Percentiles rank a stretch among this genome's conserved stretches.
Conservation (phyloP, 2,888 invertebrate species). For the Plusia festucae region DNA sequence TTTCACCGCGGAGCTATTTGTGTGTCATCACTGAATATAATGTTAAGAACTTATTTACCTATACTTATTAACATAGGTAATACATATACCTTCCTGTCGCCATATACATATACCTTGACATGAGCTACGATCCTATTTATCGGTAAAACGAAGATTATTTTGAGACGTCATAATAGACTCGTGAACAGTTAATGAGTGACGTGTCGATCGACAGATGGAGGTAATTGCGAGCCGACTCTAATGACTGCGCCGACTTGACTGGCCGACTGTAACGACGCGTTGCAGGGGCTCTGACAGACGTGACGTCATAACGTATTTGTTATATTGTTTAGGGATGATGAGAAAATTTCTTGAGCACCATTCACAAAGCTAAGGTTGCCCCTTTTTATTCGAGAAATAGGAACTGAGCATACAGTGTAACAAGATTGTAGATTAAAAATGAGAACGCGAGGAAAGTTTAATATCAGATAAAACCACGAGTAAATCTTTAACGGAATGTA, state of each 20-base stretch:
- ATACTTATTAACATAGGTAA: too few species aligned
- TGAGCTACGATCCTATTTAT: not conserved
- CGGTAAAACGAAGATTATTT: conserved; percentile 7
- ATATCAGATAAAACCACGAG: not conserved
- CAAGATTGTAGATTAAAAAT: too few species aligned
- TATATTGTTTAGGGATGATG: conserved; percentile 16
- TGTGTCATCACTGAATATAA: too few species aligned
- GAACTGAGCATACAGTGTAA: too few species aligned
- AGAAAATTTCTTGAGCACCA: not conserved
- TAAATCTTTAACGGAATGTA: conserved; percentile 20
- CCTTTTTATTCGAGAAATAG: too few species aligned
- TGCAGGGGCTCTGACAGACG: conserved; percentile 12
- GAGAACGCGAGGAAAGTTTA: not conserved
- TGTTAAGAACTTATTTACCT: too few species aligned
- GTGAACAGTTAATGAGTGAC: conserved; percentile 55
- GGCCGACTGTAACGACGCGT: conserved; percentile 23
- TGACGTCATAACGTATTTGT: conserved; percentile 4
- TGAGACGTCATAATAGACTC: conserved; percentile 24
- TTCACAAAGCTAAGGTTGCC: not conserved
- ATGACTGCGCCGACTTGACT: conserved; percentile 42
- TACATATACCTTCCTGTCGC: too few species aligned
- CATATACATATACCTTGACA: not conserved
- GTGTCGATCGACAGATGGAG: conserved; percentile 68
- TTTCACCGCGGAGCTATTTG: too few species aligned
- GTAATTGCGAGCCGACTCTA: conserved; percentile 57